These are phyloP conservation scores for Tiliqua scincoides DNA, from an alignment of 2,113 vertebrate species.

Conservation along the genomic window DNA sequence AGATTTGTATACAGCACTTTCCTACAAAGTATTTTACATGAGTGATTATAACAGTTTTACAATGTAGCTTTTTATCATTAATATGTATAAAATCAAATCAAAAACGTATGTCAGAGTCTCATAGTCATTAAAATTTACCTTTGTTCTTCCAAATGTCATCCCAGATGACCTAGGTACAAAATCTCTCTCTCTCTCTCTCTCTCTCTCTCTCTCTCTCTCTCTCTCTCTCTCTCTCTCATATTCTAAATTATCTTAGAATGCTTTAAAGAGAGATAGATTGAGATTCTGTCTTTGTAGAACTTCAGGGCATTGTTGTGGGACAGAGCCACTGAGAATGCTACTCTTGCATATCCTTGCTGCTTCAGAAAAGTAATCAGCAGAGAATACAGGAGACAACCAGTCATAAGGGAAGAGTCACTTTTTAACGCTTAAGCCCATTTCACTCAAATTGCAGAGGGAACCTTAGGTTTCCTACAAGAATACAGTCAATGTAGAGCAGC, in stretches of 20 bases:
- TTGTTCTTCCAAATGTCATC: not conserved
- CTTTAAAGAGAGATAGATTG: not conserved
- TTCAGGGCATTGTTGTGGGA: not conserved
- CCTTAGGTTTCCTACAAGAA: not conserved
- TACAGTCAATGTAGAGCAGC: no score
- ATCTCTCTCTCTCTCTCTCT: no score
- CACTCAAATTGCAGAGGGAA: not conserved
- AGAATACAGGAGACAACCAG: not conserved
- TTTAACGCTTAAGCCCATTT: not conserved
- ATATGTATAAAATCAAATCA: no score
- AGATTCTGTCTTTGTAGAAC: not conserved
- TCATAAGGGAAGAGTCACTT: not conserved
- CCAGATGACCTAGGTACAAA: no score
- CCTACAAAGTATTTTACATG: not conserved
- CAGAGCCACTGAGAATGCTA: not conserved
- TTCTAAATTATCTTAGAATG: not conserved
- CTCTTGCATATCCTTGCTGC: not conserved
- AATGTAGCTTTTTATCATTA: not conserved
- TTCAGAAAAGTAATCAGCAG: no score
- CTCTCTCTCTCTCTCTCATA: no score
- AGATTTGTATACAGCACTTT: not conserved
- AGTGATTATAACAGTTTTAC: not conserved
- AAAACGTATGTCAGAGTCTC: not conserved
- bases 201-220: no score
- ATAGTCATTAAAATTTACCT: not conserved